Evolutionary conservation across 2,797 vertebrate species (phyloP).

Genomic region (Gallinago solitaria): DNA sequence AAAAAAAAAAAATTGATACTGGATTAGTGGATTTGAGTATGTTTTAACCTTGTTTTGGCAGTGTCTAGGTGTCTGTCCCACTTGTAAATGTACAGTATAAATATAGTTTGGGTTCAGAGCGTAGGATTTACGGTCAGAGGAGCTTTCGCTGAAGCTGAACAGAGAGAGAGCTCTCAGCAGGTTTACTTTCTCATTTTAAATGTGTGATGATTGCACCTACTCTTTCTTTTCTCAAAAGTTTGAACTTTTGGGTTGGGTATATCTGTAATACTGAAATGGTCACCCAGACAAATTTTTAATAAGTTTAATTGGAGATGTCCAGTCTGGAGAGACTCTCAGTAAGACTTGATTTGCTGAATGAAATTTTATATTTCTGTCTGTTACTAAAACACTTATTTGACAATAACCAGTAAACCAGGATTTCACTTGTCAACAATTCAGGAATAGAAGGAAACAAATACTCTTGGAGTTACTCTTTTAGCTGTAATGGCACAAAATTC

Average conservation of each 20-base stretch:
- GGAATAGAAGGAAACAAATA: background rate
- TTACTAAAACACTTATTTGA: background rate
- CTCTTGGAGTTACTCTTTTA: background rate
- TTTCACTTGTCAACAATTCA: background rate
- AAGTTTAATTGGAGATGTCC: background rate
- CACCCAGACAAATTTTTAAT: background rate
- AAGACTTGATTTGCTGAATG: background rate
- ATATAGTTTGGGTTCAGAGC: background rate
- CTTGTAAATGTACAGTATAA: background rate
- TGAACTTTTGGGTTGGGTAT: background rate
- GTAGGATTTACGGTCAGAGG: background rate
- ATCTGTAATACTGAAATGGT: background rate
- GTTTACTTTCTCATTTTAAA: background rate
- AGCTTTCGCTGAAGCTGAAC: background rate
- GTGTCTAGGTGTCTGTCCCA: background rate
- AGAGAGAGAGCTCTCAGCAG: background rate
- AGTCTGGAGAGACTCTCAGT: background rate
- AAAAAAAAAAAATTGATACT: fast-evolving
- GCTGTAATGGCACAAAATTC: background rate
- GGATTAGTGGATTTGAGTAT: background rate
- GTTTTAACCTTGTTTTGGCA: background rate
- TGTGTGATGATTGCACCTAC: background rate
- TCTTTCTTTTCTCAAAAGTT: background rate
- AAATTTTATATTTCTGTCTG: background rate
- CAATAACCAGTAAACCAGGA: background rate